Conservation (phyloP, 2,797 vertebrate genomes). For the Hypotaenidia philippensis region DNA sequence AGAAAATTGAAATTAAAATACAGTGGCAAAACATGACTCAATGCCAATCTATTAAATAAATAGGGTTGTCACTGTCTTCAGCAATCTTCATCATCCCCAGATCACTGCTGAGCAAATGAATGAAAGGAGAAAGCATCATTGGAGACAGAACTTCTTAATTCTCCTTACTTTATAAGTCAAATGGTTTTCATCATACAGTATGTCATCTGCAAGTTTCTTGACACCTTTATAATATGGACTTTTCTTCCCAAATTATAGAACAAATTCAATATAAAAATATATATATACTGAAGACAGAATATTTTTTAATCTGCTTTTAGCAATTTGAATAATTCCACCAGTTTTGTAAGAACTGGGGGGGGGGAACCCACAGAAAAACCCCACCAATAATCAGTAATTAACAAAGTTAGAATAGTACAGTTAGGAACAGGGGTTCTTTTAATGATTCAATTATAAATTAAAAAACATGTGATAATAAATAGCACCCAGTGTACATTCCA, state of each 20-base stretch:
- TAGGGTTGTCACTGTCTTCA: not conserved
- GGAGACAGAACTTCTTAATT: not conserved
- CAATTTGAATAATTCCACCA: not conserved
- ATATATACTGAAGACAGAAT: not conserved
- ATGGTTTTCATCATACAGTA: not conserved
- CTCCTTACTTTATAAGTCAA: not conserved
- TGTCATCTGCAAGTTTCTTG: not conserved
- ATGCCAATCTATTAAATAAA: not conserved
- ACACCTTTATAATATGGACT: not conserved
- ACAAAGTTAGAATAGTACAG: not conserved
- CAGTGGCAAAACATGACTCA: not conserved
- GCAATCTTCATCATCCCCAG: not conserved
- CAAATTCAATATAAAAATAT: not conserved
- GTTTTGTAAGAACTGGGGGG: rapidly evolving
- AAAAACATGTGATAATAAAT: not conserved
- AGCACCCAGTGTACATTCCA: not conserved
- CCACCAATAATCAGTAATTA: not conserved
- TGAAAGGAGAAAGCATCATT: not conserved
- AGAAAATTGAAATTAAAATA: not conserved
- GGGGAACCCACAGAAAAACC: not conserved
- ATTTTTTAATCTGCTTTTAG: not conserved
- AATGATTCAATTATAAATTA: not conserved
- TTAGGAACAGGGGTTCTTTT: not conserved
- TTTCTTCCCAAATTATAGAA: not conserved
- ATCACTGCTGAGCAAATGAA: not conserved